Conservation (phyloP, 2,797 vertebrate genomes). For the Sebastes oblongus region DNA sequence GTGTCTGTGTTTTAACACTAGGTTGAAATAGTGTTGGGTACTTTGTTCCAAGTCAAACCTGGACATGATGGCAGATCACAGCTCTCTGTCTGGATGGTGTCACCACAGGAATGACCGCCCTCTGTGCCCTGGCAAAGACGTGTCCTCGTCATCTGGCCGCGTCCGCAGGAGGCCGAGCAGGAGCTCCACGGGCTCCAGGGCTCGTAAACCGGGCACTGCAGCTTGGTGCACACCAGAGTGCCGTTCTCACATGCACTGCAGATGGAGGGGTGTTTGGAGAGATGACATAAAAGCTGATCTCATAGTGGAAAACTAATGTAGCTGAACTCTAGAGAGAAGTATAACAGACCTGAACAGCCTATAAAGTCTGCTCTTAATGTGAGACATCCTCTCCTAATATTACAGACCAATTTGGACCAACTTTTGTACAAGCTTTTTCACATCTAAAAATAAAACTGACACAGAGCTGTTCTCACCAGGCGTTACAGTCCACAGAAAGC, state of each 20-base stretch:
- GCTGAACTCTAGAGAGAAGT: not conserved
- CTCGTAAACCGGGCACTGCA: slow-evolving; percentile 80
- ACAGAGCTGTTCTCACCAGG: slow-evolving; percentile 80
- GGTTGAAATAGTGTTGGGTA: not conserved
- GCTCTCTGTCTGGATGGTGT: slow-evolving; percentile 58
- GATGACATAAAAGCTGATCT: not conserved
- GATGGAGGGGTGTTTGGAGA: not conserved
- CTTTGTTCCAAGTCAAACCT: slow-evolving; percentile 65
- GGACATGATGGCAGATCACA: slow-evolving; percentile 83
- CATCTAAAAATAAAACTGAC: not conserved
- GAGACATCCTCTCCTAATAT: not conserved
- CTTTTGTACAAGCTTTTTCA: not conserved
- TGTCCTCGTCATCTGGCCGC: slow-evolving; percentile 73
- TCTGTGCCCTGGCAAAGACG: slow-evolving; percentile 76
- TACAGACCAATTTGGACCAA: not conserved
- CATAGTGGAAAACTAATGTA: not conserved
- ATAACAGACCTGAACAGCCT: not conserved
- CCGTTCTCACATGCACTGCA: slow-evolving; percentile 87
- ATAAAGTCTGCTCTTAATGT: not conserved
- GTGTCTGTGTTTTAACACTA: not conserved
- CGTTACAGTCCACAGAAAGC: slow-evolving; percentile 82
- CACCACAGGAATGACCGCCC: slow-evolving; percentile 67
- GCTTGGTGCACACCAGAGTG: slow-evolving; percentile 79
- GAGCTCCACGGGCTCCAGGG: slow-evolving; percentile 84
- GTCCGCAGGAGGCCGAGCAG: slow-evolving; percentile 86